These are phyloP conservation scores for Dysidea cf. avara DNA, from an alignment of 37 sponge, comb jelly and placozoan genomes.

Conservation along the genomic window DNA sequence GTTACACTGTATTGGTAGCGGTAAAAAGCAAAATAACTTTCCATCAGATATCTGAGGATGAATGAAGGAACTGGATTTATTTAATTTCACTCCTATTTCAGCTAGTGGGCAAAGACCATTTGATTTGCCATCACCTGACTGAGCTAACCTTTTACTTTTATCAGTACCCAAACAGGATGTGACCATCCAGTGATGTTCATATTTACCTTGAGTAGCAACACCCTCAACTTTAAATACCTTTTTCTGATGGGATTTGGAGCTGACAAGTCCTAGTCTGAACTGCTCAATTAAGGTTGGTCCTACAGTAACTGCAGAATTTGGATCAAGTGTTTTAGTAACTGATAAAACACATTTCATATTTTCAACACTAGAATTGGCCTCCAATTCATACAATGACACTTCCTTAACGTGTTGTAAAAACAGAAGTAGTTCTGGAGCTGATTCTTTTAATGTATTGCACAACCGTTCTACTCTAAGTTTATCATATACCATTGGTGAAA, in stretches of 20 bases:
- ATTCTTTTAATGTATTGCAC: slow-evolving; percentile 5
- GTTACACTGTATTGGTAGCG: slow-evolving; percentile 33
- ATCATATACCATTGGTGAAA: slow-evolving; percentile 20
- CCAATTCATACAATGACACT: slow-evolving; percentile 44
- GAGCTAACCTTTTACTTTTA: background rate
- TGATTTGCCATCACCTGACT: background rate
- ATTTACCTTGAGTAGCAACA: background rate
- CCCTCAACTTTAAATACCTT: too few species aligned
- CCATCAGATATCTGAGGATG: slow-evolving; percentile 2
- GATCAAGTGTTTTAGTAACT: slow-evolving; percentile 3
- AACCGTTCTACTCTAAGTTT: slow-evolving; percentile 1
- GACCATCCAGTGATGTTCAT: slow-evolving; percentile 11
- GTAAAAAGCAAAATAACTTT: slow-evolving; percentile 55
- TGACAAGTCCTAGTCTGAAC: too few species aligned
- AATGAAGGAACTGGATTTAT: background rate
- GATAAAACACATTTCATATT: slow-evolving; percentile 3
- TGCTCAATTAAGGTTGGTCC: too few species aligned
- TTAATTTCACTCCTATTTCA: slow-evolving; percentile 34
- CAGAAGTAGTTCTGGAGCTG: slow-evolving; percentile 42
- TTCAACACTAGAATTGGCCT: background rate
- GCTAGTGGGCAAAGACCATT: slow-evolving; percentile 36
- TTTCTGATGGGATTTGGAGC: too few species aligned
- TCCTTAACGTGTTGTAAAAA: slow-evolving; percentile 51
- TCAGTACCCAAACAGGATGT: slow-evolving; percentile 12
- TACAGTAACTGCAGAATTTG: too few species aligned